Conservation (phyloP, 1,140 invertebrate genomes). For the Vanessa atalanta region DNA sequence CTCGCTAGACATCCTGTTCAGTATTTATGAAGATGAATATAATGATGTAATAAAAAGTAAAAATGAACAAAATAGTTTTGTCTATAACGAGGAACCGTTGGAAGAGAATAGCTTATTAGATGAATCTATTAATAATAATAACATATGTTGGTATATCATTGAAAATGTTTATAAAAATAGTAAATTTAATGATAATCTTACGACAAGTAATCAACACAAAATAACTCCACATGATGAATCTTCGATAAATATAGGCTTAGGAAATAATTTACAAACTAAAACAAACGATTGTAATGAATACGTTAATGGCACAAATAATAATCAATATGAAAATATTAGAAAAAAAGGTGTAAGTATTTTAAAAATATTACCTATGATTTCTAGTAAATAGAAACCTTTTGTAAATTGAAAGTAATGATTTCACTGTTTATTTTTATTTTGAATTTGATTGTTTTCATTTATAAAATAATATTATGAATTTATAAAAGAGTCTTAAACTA, state of each 20-base stretch:
- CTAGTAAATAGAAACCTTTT: not conserved
- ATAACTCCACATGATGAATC: not conserved
- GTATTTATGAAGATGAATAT: slow-evolving; percentile 48
- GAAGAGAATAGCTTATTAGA: not conserved
- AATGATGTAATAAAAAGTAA: not conserved
- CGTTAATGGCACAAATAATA: not conserved
- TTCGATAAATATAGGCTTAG: not conserved
- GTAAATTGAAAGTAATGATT: not conserved
- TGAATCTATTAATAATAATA: slow-evolving; percentile 13
- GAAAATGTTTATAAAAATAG: slow-evolving; percentile 24
- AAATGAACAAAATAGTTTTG: not conserved
- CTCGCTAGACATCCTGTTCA: slow-evolving; percentile 47
- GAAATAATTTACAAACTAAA: not conserved
- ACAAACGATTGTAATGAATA: not conserved
- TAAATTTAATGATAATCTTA: not conserved
- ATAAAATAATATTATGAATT: too few species aligned
- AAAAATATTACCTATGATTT: not conserved
- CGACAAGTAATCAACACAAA: not conserved
- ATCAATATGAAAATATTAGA: not conserved
- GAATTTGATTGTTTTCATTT: too few species aligned
- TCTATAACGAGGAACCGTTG: not conserved
- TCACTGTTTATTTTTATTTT: too few species aligned
- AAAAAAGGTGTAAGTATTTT: not conserved
- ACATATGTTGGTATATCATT: slow-evolving; percentile 39
- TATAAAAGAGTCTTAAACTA: too few species aligned